phyloP scores from a whole-genome alignment of 2,888 invertebrate species.

The Eristalis arbustorum region DNA sequence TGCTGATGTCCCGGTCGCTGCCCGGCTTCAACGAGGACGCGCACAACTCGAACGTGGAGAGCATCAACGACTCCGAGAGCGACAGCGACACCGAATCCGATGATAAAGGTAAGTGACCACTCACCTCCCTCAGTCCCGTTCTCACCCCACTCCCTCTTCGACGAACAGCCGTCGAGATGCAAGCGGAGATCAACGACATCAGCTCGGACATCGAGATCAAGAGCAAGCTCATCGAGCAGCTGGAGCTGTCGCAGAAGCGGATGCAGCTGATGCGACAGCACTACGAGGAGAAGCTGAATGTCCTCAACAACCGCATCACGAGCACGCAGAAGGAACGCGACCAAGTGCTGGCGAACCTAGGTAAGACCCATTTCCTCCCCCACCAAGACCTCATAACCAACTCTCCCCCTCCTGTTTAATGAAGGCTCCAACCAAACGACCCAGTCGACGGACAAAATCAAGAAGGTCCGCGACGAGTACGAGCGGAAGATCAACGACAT shows the following conservation, averaged over 20 bases:
- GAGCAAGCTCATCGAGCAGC: constrained; percentile 94
- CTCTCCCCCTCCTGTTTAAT: not conserved
- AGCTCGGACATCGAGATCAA: constrained; percentile 97
- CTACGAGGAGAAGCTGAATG: constrained; percentile 94
- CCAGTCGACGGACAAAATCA: constrained; percentile 83
- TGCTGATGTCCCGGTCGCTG: constrained; percentile 79
- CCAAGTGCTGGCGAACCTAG: constrained; percentile 86
- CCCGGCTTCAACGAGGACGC: constrained; percentile 81
- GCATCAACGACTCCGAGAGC: constrained; percentile 82
- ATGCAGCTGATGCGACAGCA: constrained; percentile 92
- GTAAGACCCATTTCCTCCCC: constrained; percentile 61
- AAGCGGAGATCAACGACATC: constrained; percentile 92
- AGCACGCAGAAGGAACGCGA: constrained; percentile 95
- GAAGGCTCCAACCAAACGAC: constrained; percentile 71
- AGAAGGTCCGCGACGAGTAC: constrained; percentile 93
- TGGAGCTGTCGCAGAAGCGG: constrained; percentile 93
- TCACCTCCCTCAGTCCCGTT: not conserved
- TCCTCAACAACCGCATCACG: constrained; percentile 90
- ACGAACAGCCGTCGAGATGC: constrained; percentile 82
- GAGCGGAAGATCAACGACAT: constrained; percentile 91
- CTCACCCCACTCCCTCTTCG: not conserved
- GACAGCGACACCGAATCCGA: constrained; percentile 84
- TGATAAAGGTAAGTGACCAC: constrained; percentile 80
- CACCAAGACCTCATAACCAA: not conserved
- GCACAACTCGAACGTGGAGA: constrained; percentile 82